Evolutionary conservation across 2,888 invertebrate genomes (phyloP).

Genomic region (Caenorhabditis japonica): DNA sequence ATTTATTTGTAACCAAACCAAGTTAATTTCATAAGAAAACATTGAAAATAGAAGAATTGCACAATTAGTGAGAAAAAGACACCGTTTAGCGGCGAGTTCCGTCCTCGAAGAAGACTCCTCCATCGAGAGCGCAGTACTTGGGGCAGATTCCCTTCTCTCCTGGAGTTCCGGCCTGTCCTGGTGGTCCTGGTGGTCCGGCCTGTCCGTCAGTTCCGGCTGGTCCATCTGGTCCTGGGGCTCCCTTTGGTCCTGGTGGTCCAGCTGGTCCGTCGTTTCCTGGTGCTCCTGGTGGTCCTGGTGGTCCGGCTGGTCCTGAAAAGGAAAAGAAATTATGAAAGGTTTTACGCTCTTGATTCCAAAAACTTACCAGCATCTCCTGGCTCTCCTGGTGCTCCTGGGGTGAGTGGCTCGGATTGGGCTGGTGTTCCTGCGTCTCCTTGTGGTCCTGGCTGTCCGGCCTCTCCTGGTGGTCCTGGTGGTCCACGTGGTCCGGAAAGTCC

Average conservation of each 20-base stretch:
- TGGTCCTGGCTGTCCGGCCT: constrained; percentile 63
- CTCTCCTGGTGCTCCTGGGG: constrained; percentile 72
- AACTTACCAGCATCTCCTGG: constrained; percentile 59
- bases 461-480: constrained; percentile 63
- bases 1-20: not conserved
- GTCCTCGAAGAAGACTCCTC: constrained; percentile 73
- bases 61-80: constrained; percentile 50
- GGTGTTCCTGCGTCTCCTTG: constrained; percentile 63
- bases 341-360: no score
- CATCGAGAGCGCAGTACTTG: constrained; percentile 64
- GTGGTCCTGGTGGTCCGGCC: constrained; percentile 68
- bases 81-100: constrained; percentile 67
- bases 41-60: constrained; percentile 17
- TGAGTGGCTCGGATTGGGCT: constrained; percentile 66
- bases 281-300: constrained; percentile 67
- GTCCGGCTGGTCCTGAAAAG: constrained; percentile 61
- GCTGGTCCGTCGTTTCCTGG: constrained; percentile 73
- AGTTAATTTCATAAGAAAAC: not conserved
- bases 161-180: constrained; percentile 64
- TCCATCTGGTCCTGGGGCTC: constrained; percentile 68
- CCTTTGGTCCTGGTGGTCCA: constrained; percentile 70
- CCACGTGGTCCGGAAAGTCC: constrained; percentile 69
- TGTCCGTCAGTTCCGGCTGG: constrained; percentile 66
- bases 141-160: constrained; percentile 72
- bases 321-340: constrained; percentile 7